Conservation (phyloP, 2,113 vertebrate species). For the Ochotona curzoniae region DNA sequence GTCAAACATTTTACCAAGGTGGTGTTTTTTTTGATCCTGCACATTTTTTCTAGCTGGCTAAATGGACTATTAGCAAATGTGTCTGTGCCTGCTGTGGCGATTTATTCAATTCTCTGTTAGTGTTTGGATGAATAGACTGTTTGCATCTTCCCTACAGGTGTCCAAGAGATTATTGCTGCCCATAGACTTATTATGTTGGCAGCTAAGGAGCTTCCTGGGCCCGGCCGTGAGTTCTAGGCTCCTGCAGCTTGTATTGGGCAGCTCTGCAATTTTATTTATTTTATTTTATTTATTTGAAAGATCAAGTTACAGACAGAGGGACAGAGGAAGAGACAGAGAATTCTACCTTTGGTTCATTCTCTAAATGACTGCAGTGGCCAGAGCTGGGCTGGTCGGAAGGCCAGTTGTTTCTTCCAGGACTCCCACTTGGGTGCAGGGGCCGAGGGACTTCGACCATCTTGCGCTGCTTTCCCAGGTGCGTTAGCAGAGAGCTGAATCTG, state of each 20-base stretch:
- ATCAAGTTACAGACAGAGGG: too few species aligned
- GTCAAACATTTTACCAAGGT: slow-evolving; percentile 41
- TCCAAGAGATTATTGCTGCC: neutral
- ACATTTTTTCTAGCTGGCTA: slow-evolving; percentile 41
- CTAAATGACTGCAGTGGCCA: too few species aligned
- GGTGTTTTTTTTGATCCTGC: slow-evolving; percentile 32
- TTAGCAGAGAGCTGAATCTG: too few species aligned
- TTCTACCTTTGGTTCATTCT: too few species aligned
- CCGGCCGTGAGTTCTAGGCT: neutral
- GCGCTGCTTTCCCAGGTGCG: too few species aligned
- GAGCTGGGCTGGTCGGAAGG: too few species aligned
- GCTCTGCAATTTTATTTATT: too few species aligned
- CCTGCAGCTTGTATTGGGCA: neutral
- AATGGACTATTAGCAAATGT: slow-evolving; percentile 30
- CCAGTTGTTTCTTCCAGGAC: too few species aligned
- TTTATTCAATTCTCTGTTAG: slow-evolving; percentile 54
- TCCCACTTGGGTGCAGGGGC: too few species aligned
- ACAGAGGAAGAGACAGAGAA: too few species aligned
- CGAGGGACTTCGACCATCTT: too few species aligned
- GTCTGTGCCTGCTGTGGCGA: slow-evolving; percentile 26
- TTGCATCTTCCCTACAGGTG: slow-evolving; percentile 2
- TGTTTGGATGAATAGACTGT: slow-evolving; percentile 24
- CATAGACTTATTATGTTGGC: neutral
- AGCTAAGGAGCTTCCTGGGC: neutral
- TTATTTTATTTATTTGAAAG: too few species aligned